A percentile compares a stretch with the other conserved stretches of the same genome.
Conservation (phyloP, 2,888 invertebrate species). For the Parnassius smintheus region DNA sequence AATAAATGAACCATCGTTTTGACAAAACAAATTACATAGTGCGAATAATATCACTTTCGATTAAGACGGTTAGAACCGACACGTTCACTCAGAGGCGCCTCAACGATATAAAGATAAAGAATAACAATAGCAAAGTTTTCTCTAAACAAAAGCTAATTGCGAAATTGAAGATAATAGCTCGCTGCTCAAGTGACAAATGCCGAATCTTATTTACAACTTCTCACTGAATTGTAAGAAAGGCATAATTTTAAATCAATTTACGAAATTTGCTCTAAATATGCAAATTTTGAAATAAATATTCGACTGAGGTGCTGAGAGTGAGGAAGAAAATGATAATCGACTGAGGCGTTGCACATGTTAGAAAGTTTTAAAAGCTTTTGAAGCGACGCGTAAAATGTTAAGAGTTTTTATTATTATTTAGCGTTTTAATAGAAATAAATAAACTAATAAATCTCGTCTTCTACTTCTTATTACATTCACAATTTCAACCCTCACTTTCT, state of each 20-base stretch:
- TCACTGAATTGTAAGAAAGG: constrained; percentile 5
- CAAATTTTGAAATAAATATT: constrained; percentile 19
- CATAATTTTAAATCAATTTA: constrained; percentile 19
- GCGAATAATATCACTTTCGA: too few relatives aligned
- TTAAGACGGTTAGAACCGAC: too few relatives aligned
- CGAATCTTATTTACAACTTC: constrained; percentile 1
- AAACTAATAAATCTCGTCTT: too few relatives aligned
- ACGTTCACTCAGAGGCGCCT: too few relatives aligned
- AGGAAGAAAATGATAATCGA: constrained; percentile 21
- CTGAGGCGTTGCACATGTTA: constrained; percentile 13
- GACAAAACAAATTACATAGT: too few relatives aligned
- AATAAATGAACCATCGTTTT: too few relatives aligned
- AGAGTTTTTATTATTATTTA: not conserved
- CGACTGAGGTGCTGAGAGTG: constrained; percentile 12
- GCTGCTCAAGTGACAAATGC: constrained; percentile 6
- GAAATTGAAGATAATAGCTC: constrained; percentile 3
- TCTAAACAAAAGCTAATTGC: constrained; percentile 1
- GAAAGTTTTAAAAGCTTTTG: constrained; percentile 23
- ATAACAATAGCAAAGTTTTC: not conserved
- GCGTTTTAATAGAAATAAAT: too few relatives aligned
- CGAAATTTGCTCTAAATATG: constrained; percentile 12
- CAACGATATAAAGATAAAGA: not conserved
- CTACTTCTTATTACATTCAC: too few relatives aligned
- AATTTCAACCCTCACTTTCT: too few relatives aligned
- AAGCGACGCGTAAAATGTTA: constrained; percentile 15